Evolutionary conservation across 2,113 vertebrate genomes (phyloP).

Genomic region (Apodemus speciosus): DNA sequence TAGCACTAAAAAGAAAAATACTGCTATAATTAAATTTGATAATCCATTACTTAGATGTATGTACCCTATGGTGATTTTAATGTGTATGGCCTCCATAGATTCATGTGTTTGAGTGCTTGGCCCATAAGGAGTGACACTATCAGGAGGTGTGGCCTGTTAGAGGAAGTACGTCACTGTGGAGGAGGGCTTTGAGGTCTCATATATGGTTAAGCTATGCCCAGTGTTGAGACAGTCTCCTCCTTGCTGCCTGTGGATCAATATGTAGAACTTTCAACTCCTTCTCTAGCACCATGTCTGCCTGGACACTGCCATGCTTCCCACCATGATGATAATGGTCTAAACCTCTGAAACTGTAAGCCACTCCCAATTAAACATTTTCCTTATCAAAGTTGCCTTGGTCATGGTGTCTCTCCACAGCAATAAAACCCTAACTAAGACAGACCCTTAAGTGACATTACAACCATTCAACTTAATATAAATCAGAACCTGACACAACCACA

Average conservation of each 20-base stretch:
- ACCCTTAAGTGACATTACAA: background rate
- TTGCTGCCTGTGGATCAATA: background rate
- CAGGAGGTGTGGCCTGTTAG: background rate
- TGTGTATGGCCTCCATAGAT: background rate
- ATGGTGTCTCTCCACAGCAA: background rate
- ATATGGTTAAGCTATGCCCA: background rate
- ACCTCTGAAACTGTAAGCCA: background rate
- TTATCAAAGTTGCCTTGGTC: background rate
- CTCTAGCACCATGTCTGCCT: background rate
- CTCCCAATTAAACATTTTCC: background rate
- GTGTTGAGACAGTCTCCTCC: background rate
- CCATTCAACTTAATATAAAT: background rate
- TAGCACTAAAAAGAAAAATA: background rate
- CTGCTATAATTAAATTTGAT: background rate
- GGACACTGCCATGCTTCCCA: background rate
- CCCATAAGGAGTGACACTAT: background rate
- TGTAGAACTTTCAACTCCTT: background rate
- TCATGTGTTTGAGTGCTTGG: background rate
- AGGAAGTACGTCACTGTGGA: background rate
- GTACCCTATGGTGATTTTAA: background rate
- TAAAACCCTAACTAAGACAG: background rate
- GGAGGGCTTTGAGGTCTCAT: background rate
- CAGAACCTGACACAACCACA: background rate
- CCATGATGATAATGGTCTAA: background rate
- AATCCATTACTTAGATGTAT: slow-evolving; percentile 32